A percentile compares a stretch with the other conserved stretches of the same genome.
phyloP scores from a whole-genome alignment of 37 sponge, comb jelly and placozoan genomes.

The Spongilla lacustris region DNA sequence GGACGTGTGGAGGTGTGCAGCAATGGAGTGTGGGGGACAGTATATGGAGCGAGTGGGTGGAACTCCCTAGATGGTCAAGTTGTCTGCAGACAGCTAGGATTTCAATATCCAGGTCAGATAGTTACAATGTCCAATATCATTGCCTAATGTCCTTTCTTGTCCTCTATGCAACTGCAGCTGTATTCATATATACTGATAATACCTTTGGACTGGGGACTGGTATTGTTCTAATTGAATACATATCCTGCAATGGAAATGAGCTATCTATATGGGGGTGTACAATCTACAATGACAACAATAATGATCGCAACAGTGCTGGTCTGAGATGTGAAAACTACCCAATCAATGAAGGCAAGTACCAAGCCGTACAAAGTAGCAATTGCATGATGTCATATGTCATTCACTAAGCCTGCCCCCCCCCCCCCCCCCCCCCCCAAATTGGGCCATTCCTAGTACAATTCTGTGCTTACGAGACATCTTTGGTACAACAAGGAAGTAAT shows the following conservation, averaged over 20 bases:
- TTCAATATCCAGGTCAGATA: background rate
- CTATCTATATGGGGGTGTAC: background rate
- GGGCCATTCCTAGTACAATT: too few relatives aligned
- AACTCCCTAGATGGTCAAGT: background rate
- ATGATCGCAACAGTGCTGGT: background rate
- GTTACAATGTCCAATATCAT: background rate
- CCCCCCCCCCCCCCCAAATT: too few relatives aligned
- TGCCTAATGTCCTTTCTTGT: too few relatives aligned
- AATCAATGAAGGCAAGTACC: background rate
- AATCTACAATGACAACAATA: background rate
- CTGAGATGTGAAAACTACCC: background rate
- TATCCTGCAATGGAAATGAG: background rate
- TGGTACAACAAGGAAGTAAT: too few relatives aligned
- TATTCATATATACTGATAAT: background rate
- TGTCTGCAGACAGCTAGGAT: background rate
- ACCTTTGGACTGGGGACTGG: background rate
- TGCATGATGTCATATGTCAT: too few relatives aligned
- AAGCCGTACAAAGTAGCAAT: too few relatives aligned
- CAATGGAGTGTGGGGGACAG: background rate
- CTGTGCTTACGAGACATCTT: too few relatives aligned
- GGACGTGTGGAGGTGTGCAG: background rate
- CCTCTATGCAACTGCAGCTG: background rate
- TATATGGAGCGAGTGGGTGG: background rate
- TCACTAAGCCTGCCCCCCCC: too few relatives aligned
- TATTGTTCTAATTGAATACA: background rate